These are phyloP conservation scores for Microctonus brassicae DNA, from an alignment of 2,888 invertebrate species.

Conservation along the genomic window DNA sequence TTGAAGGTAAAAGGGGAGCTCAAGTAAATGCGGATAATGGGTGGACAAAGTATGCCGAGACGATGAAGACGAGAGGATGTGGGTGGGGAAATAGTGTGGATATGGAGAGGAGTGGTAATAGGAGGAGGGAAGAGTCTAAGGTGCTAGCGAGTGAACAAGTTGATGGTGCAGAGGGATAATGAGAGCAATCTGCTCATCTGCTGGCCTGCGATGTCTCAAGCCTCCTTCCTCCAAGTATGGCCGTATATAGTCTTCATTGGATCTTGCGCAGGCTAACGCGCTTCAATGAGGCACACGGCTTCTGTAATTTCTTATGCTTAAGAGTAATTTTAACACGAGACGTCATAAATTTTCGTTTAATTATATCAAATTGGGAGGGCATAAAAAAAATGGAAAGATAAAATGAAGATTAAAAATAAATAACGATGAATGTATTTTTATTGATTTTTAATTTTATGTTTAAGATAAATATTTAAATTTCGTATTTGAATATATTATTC, in stretches of 20 bases:
- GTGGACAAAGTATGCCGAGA: conserved; percentile 29
- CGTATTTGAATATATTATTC: too few species aligned
- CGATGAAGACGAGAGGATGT: conserved; percentile 47
- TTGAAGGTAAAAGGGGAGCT: conserved; percentile 32
- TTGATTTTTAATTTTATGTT: too few species aligned
- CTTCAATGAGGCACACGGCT: conserved; percentile 26
- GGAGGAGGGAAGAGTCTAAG: not conserved
- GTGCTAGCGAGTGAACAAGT: conserved; percentile 52
- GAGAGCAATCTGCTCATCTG: conserved; percentile 59
- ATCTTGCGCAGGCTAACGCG: conserved; percentile 27
- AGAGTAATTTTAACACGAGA: conserved; percentile 12
- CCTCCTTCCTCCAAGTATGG: conserved; percentile 44
- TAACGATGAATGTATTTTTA: not conserved
- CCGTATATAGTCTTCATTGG: conserved; percentile 27
- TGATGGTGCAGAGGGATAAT: conserved; percentile 56
- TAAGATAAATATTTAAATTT: too few species aligned
- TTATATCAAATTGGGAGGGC: not conserved
- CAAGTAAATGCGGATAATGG: conserved; percentile 38
- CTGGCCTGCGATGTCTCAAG: conserved; percentile 55
- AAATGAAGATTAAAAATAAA: not conserved
- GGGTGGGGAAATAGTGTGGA: conserved; percentile 39
- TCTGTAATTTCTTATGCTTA: conserved; percentile 27
- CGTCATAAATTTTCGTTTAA: not conserved
- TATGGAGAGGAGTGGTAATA: not conserved
- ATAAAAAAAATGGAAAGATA: not conserved